Base-by-base conservation (phyloP, 2,888 invertebrate genomes). In the Morinoia aosen region DNA sequence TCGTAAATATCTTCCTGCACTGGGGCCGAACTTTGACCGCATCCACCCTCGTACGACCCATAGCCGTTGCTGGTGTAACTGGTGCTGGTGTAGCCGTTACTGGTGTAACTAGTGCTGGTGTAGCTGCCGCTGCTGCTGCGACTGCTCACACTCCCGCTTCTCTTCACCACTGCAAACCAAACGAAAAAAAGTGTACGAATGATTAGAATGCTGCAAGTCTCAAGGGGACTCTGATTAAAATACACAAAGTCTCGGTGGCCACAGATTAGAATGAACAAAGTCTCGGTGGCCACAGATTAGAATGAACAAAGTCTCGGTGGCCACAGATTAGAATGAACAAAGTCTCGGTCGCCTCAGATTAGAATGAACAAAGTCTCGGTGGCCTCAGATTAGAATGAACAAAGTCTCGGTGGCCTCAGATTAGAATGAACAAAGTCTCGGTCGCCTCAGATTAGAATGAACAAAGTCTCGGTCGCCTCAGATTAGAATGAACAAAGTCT, bases 61-160 rank as follows among this genome's bases (percentile, higher is more conserved):
- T 93, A 93, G 57, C 95, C 95, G 58, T 94, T 94, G 33, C 94
- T 94, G 58, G 93, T 94, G 88, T 95, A 95, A 58, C 95, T 88
- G 25, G 94, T 88, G 58, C 95, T 95, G 58, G 95, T 93, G 90
- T 90, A 58, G 64, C 64, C 93, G 40, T 96, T 96, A 88, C 95
- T 96, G 56, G 95, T 95, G 95, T 94, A 95, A 94, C 96, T 96
- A 88, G 95, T 96, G 95, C 96, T 96, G 61, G 90, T 91, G 58
- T 94, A 91, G 57, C 76, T 96, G 56, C 95, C 95, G n/a, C 96
- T 95, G 90, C 96, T 96, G 95, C 96, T 96, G 40, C 95, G 93
- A 16, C 96, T 95, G 88, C 96, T 96, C 76, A 96, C 95, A 88
- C 96, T 95, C 58, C 95, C 95, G 88, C 95, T 96, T 39, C 93